Base-by-base conservation (phyloP, 1,140 invertebrate genomes). In the Acromyrmex charruanus region DNA sequence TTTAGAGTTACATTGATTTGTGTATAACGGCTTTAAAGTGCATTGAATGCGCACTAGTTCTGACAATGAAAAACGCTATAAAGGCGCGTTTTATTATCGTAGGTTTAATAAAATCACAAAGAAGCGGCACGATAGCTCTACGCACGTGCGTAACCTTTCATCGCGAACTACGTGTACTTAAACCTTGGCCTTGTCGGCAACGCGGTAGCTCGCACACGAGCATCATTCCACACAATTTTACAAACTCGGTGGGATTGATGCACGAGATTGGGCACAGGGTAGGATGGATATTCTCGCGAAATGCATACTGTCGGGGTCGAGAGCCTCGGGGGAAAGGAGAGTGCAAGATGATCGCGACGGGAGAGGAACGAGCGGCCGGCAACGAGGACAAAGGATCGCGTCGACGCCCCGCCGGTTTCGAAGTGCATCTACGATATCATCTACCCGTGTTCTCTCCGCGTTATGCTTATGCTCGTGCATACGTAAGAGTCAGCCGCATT, bases 381-480 rank as follows among this genome's bases (percentile, higher is more conserved):
- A 91, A 92, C 81, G 84, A 85, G 93, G 92, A 94, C 93, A 94
- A 94, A 94, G 93, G 92, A 89, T 92, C 91, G 93, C 91, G 92
- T 92, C 92, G 92, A 94, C 93, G 91, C 91, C 93, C 93, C 92
- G 92, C 91, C 65, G 92, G 93, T 90, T 91, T 92, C 92, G 89
- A 93, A 92, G 93, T 94, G 93, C 92, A 94, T 92, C 91, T 90
- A 89, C 92, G 94, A 94, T 94, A 94, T 94, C 91, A 94, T 94
- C 94, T 94, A 94, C 93, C 92, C 92, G 92, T 95, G 93, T 95
- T 95, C 95, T 95, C 92, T 94, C 91, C 92, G 91, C 93, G 92
- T 94, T 95, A 94, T 94, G 93, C 93, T 94, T 94, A 94, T 94
- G 91, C 91, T 77, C 89, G 88, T 91, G 93, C 91, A 93, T 93